Evolutionary conservation across 1,140 invertebrate genomes (phyloP), one percentile per base, ranked within the genome.

Genomic region (Coelopa frigida): DNA sequence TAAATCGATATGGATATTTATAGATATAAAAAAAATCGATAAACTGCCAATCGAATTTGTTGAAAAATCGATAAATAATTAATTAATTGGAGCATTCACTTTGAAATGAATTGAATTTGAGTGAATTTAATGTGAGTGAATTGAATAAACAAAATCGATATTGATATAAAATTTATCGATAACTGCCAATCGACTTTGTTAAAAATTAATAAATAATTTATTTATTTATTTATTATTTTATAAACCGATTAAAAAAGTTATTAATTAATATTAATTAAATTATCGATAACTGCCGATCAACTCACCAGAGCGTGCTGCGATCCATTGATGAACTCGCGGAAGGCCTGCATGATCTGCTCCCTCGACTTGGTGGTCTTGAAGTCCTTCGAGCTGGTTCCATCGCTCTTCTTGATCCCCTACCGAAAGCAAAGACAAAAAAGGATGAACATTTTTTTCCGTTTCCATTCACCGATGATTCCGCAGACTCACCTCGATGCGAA

Each of bases 311-410:
- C 79, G 59, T 83, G 82, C 36, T 82, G 79, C 70, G 85, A 89
- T 48, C 81, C 83, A 44, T 79, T 80, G 1, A 89, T 82, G 66
- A 96, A 98, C 47, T 86, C 82, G 56, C 73, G 77, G 54, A 98
- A 82, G 10, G 86, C 84, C 55, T 85, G 80, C 49, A 82, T 78
- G 22, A 97, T 87, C 72, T 85, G 81, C 29, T 89, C 84, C 55
- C 79, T 77, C 20, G 83, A 85, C 72, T 89, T 86, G 4, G 90
- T 94, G n/a, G 90, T 96, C 72, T 97, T 97, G 66, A 95, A 97
- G 69, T 96, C 92, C 77, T 95, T 97, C 50, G 84, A 85, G 39
- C 89, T 89, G 40, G 81, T 85, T 26, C 89, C 90, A 59, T 90
- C 87, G 32, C 82, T 81, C 53, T 85, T 84, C 72, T 90, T 89